Percentiles rank a stretch among this genome's conserved stretches.
phyloP scores from a whole-genome alignment of 35 echinoderm and acorn worm genomes.

The Stichopus chloronotus region DNA sequence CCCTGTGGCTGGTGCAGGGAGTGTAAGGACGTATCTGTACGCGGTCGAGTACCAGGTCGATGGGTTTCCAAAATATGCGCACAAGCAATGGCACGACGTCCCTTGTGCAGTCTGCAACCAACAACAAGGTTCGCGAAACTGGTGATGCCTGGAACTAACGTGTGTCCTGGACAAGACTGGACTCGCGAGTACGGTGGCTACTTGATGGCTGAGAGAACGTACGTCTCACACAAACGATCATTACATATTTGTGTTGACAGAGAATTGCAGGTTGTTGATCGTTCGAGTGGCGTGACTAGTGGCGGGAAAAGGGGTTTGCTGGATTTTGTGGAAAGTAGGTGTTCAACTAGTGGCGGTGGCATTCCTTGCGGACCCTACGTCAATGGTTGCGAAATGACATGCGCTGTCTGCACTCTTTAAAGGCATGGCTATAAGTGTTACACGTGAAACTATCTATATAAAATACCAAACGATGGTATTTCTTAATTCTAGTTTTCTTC shows the following conservation, averaged over 20 bases:
- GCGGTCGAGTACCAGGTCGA: constrained; percentile 28
- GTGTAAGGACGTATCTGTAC: not conserved
- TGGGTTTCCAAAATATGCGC: not conserved
- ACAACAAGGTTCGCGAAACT: constrained; percentile 11
- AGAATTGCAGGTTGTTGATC: not conserved
- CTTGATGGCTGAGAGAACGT: not conserved
- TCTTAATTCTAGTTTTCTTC: too few relatives aligned
- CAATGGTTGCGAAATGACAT: constrained; percentile 44
- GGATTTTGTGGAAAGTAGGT: constrained; percentile 23
- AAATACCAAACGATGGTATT: too few relatives aligned
- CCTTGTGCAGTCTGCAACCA: constrained; percentile 37
- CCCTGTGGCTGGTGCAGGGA: not conserved
- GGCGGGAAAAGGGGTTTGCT: not conserved
- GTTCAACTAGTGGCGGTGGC: constrained; percentile 23
- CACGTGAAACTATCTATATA: too few relatives aligned
- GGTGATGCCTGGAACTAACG: constrained; percentile 12
- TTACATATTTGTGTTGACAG: constrained; percentile 32
- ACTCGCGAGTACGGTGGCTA: constrained; percentile 26
- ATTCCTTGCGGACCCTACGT: constrained; percentile 37
- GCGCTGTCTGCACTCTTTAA: constrained; percentile 39
- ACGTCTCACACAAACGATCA: not conserved
- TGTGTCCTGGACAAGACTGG: constrained; percentile 13
- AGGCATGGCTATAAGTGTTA: not conserved
- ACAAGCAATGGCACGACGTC: not conserved
- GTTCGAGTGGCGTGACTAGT: not conserved